Conservation (phyloP, 1,140 invertebrate genomes). For the Anthonomus grandis region DNA sequence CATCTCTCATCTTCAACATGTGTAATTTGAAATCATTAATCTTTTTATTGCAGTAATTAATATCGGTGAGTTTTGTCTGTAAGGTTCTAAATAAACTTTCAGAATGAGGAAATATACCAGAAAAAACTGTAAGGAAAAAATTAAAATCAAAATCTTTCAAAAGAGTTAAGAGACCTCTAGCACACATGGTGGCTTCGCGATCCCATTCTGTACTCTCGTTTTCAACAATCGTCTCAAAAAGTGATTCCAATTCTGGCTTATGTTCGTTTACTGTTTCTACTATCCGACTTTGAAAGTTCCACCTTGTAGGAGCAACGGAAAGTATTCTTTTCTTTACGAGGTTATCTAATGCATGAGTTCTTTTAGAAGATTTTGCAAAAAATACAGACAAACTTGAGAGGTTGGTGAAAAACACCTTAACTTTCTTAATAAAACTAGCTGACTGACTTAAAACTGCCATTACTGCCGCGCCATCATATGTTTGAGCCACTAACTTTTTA, state of each 20-base stretch:
- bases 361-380: not conserved
- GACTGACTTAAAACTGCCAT: constrained; percentile 26
- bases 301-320: not conserved
- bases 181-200: too few species aligned
- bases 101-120: not conserved
- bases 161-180: too few species aligned
- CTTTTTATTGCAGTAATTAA: too few species aligned
- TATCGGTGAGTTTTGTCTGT: not conserved
- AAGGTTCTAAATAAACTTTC: not conserved
- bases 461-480: constrained; percentile 40
- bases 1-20: too few species aligned
- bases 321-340: not conserved
- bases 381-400: not conserved
- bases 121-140: too few species aligned
- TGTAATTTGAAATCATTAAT: too few species aligned
- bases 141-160: too few species aligned
- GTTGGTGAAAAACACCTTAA: not conserved
- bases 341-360: not conserved
- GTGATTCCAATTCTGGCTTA: not conserved
- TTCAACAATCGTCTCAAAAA: constrained; percentile 14
- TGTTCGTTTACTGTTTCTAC: not conserved
- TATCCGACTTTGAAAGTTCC: not conserved
- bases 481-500: constrained; percentile 42
- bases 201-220: too few species aligned
- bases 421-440: not conserved